A percentile compares a stretch with the other conserved stretches of the same genome.
Evolutionary conservation across 2,888 invertebrate genomes (phyloP).

Genomic region (Noctua fimbriata): DNA sequence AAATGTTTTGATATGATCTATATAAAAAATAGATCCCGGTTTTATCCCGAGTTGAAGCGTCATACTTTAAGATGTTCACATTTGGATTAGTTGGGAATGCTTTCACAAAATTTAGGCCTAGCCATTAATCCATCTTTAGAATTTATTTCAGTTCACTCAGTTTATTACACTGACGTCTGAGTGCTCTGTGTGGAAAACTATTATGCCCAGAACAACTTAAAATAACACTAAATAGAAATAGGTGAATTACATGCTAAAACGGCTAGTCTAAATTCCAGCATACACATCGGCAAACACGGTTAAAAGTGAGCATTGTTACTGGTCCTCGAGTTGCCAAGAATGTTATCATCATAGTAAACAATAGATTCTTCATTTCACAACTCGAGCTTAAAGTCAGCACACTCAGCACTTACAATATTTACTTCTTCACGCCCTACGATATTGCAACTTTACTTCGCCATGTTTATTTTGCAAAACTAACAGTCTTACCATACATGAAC

Average conservation of each 20-base stretch:
- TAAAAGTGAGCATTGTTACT: constrained; percentile 30
- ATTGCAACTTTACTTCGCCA: constrained; percentile 21
- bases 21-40: background rate
- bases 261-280: constrained; percentile 18
- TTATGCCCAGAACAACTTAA: background rate
- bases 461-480: constrained; percentile 48
- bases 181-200: background rate
- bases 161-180: background rate
- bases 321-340: constrained; percentile 39
- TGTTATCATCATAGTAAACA: constrained; percentile 47
- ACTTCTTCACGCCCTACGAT: constrained; percentile 11
- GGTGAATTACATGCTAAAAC: constrained; percentile 13
- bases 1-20: constrained; percentile 4
- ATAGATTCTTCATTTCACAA: constrained; percentile 42
- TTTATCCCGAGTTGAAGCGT: background rate
- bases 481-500: background rate
- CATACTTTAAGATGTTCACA: background rate
- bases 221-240: constrained; percentile 17
- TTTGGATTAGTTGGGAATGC: background rate
- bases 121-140: background rate
- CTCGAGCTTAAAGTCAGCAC: constrained; percentile 31
- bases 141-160: background rate
- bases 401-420: constrained; percentile 30
- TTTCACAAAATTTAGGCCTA: background rate
- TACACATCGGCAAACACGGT: constrained; percentile 24